These are phyloP conservation scores for Perdix hodgsoniae DNA, from an alignment of 2,797 vertebrate species.

Conservation along the genomic window DNA sequence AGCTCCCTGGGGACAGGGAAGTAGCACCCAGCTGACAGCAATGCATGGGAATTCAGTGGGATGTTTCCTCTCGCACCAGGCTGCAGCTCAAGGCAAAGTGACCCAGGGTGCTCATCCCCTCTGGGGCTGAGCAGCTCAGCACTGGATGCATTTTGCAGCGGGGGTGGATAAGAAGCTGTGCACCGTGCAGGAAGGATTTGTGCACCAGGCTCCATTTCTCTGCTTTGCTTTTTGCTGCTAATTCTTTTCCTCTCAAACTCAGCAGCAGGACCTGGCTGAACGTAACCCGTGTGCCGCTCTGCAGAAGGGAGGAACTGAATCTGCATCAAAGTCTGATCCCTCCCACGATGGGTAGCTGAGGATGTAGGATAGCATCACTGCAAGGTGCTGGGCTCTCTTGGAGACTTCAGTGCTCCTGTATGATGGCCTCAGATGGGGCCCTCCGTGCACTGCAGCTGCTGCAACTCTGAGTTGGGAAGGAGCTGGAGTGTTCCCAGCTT, in stretches of 20 bases:
- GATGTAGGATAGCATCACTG: not conserved
- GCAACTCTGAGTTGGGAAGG: not conserved
- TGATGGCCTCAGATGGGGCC: not conserved
- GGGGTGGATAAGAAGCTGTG: not conserved
- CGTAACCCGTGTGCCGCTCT: not conserved
- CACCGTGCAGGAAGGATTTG: rapidly evolving
- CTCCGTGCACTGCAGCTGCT: not conserved
- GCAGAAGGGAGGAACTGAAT: not conserved
- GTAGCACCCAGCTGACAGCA: not conserved
- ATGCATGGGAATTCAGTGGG: rapidly evolving
- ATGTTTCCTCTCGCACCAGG: not conserved
- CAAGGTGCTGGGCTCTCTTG: not conserved
- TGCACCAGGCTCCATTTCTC: not conserved
- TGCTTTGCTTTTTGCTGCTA: not conserved
- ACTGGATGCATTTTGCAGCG: not conserved
- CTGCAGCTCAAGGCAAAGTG: rapidly evolving
- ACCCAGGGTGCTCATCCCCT: not conserved
- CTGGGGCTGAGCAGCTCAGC: not conserved
- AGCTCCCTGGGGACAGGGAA: not conserved
- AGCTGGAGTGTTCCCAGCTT: not conserved
- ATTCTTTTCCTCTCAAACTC: not conserved
- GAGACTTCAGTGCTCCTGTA: not conserved
- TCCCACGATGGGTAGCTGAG: not conserved
- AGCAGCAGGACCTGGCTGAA: not conserved
- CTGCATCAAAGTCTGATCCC: not conserved